phyloP scores from a whole-genome alignment of 2,888 invertebrate species.

The Drosophila seclusa region DNA sequence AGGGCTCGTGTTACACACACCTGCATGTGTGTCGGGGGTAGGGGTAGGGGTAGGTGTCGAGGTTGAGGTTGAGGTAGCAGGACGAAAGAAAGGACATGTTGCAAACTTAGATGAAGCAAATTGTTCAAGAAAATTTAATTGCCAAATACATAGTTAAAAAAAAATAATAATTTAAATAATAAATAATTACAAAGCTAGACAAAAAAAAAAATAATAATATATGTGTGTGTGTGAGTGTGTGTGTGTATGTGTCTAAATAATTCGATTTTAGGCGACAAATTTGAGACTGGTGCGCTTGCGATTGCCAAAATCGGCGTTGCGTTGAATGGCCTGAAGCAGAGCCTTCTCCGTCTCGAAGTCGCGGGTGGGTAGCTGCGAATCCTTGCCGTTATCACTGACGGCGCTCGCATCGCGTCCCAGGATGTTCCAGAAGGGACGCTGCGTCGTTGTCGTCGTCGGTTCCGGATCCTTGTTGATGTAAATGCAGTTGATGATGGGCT shows the following conservation, averaged over 20 bases:
- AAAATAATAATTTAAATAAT: conserved; percentile 26
- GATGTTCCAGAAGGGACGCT: conserved; percentile 81
- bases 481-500: conserved; percentile 77
- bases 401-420: conserved; percentile 64
- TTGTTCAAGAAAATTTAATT: not conserved
- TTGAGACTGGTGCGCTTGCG: conserved; percentile 76
- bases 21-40: conserved; percentile 15
- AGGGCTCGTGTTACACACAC: conserved; percentile 42
- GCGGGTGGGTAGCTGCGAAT: not conserved
- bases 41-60: not conserved
- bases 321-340: conserved; percentile 41
- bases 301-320: conserved; percentile 64
- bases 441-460: conserved; percentile 69
- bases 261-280: conserved; percentile 58
- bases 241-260: not conserved
- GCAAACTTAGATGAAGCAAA: not conserved
- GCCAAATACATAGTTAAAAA: conserved; percentile 3
- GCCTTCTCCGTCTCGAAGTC: conserved; percentile 36
- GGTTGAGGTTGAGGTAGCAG: not conserved
- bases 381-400: not conserved
- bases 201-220: conserved; percentile 26
- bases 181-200: conserved; percentile 44
- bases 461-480: conserved; percentile 75
- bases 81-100: conserved; percentile 4
- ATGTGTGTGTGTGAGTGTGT: not conserved